A percentile compares a stretch with the other conserved stretches of the same genome.
Conservation (phyloP, 1,140 invertebrate genomes). For the Piezodorus guildinii region DNA sequence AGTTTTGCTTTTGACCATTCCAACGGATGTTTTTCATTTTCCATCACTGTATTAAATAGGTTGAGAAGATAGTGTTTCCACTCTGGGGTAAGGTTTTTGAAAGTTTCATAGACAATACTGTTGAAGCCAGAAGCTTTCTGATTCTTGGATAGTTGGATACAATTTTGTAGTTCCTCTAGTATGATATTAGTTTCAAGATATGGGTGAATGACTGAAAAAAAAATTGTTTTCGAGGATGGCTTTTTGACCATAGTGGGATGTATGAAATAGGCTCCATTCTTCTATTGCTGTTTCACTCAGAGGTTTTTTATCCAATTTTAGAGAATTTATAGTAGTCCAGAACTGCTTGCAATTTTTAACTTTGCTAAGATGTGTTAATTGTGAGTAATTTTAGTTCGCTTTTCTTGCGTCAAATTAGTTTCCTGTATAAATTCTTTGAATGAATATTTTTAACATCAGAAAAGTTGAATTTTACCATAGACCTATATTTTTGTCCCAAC, state of each 20-base stretch:
- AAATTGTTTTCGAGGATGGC: not conserved
- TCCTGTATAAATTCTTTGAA: not conserved
- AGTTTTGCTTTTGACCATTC: not conserved
- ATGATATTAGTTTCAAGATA: not conserved
- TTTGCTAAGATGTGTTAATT: not conserved
- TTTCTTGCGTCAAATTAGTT: not conserved
- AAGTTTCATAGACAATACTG: no score
- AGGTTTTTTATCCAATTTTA: not conserved
- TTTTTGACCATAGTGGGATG: not conserved
- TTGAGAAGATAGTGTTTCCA: no score
- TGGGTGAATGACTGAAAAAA: no score
- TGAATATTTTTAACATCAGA: not conserved
- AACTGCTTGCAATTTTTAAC: not conserved
- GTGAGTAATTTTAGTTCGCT: not conserved
- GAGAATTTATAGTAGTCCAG: not conserved
- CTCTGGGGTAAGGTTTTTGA: no score
- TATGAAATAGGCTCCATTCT: not conserved
- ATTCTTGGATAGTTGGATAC: no score
- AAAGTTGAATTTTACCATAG: not conserved
- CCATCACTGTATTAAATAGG: not conserved
- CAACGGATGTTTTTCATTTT: not conserved
- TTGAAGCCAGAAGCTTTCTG: no score
- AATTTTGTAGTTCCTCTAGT: no score
- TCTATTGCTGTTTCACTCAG: not conserved
- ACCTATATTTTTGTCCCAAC: not conserved